Evolutionary conservation across 2,888 invertebrate genomes (phyloP), one percentile per base, ranked within the genome.

Genomic region (Drosophila mimetica): DNA sequence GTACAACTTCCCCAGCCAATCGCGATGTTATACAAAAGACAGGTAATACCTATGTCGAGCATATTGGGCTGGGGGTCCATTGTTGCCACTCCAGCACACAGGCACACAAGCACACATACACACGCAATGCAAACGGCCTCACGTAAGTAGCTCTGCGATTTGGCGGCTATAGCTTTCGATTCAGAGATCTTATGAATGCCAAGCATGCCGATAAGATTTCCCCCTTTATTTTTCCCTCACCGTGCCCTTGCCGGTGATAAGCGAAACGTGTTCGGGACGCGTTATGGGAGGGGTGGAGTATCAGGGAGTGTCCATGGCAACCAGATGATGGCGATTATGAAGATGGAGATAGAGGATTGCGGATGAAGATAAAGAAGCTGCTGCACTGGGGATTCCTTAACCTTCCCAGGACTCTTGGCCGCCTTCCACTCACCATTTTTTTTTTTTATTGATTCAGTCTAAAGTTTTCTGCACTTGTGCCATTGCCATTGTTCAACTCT

Each of bases 251-350:
- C 37, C 48, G 59, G 47, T 80, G 71, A 74, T 73, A 72, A 71
- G 48, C 42, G 73, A 50, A 77, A 84, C 86, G 86, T 84, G 86
- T 86, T 84, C 70, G 61, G 84, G 73, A 74, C 85, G 71, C 79
- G 79, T 79, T 77, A 75, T 73, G 69, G 74, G 67, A 18, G 28
- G 28, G 58, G 41, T 16, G 37, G 16, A 37, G 30, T 50, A 6
- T 18, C 34, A 28, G 18, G 36, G 63, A 36, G 51, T 64, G 63
- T 52, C 64, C 77, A 73, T 81, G 79, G 81, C 82, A 67, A 60
- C 67, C n/a, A n/a, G 79, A 86, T 80, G 82, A 71, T 74, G 84
- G 69, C 79, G 86, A 83, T 83, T 83, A 83, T 83, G 82, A 83
- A 77, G 83, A 81, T 81, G 60, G 57, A 65, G 67, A 70, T 70